Percentiles rank a stretch among this genome's conserved stretches.
phyloP scores from a whole-genome alignment of 2,888 invertebrate species.

The Mimachlamys varia region DNA sequence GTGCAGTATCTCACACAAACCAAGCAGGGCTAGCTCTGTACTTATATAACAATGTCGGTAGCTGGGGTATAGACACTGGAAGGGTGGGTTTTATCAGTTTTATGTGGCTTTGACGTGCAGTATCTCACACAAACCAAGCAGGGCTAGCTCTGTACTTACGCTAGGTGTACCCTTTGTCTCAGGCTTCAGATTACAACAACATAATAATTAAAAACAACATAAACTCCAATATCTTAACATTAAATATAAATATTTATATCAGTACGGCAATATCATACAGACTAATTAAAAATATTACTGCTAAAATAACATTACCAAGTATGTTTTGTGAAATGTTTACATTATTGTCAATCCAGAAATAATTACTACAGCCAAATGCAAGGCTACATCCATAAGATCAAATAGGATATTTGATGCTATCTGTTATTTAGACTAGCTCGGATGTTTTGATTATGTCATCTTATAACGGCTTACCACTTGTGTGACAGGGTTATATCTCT shows the following conservation, averaged over 20 bases:
- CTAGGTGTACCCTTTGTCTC: neutral
- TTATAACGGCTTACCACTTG: slow-evolving; percentile 64
- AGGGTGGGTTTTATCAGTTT: neutral
- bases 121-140: neutral
- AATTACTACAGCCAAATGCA: neutral
- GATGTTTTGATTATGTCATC: neutral
- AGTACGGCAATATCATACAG: no score
- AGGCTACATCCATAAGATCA: no score
- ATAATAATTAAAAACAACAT: neutral
- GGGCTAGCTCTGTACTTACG: neutral
- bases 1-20: neutral
- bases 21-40: neutral
- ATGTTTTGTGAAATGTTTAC: no score
- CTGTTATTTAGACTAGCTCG: neutral
- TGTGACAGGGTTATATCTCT: slow-evolving; percentile 70
- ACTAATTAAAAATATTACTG: no score
- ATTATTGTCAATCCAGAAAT: neutral
- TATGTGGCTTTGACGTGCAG: neutral
- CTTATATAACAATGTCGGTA: neutral
- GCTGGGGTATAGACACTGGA: neutral
- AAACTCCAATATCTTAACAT: neutral
- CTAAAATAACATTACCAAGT: no score
- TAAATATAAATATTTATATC: neutral
- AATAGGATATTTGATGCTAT: neutral
- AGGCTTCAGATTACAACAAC: neutral